phyloP scores from a whole-genome alignment of 2,797 vertebrate species.

The Lateolabrax maculatus region DNA sequence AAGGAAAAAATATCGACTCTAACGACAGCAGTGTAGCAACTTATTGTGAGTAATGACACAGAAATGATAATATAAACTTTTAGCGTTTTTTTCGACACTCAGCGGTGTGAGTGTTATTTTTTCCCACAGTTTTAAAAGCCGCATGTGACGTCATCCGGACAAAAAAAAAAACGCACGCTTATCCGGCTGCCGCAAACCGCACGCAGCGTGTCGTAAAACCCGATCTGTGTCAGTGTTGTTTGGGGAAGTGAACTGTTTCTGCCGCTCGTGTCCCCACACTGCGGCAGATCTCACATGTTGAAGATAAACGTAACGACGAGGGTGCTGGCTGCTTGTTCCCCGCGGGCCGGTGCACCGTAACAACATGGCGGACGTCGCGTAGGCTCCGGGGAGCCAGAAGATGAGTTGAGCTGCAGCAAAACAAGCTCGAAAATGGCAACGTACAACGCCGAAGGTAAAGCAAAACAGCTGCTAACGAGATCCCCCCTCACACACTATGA shows the following conservation, averaged over 20 bases:
- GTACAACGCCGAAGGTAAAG: constrained; percentile 82
- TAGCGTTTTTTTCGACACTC: background rate
- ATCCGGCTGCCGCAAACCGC: constrained; percentile 61
- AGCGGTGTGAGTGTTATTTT: background rate
- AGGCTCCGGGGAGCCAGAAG: constrained; percentile 27
- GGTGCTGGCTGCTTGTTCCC: background rate
- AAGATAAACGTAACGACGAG: background rate
- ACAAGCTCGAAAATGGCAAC: constrained; percentile 80
- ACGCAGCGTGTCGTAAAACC: constrained; percentile 62
- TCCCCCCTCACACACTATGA: no score
- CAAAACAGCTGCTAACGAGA: background rate
- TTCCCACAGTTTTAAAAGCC: constrained; percentile 26
- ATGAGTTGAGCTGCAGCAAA: constrained; percentile 58
- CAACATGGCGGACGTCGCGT: background rate
- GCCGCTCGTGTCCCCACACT: no score
- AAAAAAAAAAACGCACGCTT: constrained; percentile 21
- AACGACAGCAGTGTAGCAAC: no score
- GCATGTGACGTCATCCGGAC: constrained; percentile 41
- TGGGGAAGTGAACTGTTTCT: constrained; percentile 35
- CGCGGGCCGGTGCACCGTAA: background rate
- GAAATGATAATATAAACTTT: background rate
- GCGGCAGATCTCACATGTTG: background rate
- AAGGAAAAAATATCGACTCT: background rate
- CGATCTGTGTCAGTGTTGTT: constrained; percentile 33
- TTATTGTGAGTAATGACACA: background rate